Evolutionary conservation across 2,888 invertebrate species (phyloP), one percentile per base, ranked within the genome.

Genomic region (Trachelus tabidus): DNA sequence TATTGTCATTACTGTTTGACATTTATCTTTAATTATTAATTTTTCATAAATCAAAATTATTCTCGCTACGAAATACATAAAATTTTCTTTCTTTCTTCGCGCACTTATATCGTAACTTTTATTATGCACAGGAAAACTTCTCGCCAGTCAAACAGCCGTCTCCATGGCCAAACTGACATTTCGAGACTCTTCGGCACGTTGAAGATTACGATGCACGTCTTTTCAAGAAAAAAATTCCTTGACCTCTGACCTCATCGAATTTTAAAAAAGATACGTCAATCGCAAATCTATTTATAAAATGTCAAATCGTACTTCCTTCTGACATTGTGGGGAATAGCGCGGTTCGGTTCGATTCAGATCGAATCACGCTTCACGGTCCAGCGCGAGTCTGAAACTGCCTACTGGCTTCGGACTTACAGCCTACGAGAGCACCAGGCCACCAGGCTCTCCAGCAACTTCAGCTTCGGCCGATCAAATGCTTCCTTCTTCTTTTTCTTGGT

Each of bases 341-440:
- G 31, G 71, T 31, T 31, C 74, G 23, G 74, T 23, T 30, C 34
- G 74, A 74, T 74, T 30, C 37, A 68, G 78, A 73, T 79, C 83
- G 83, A 79, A 79, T 82, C 35, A 30, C 74, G 34, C 34, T 86
- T 85, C 88, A 86, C 89, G 89, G 87, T 87, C 86, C 88, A 88
- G 85, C 88, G 90, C 89, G 87, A 87, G 87, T 84, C 87, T 88
- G 88, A 88, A 89, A 90, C 90, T 90, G 89, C 80, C 87, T 84
- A 82, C 80, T 84, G 69, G 6, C 69, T 68, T 40, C 37, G 37
- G 76, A 69, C 30, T 69, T 34, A 35, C 77, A 56, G 56, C 56
- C 56, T 56, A 56, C 56, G 56, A 56, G 56, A 56, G 23, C 56
- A 56, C 56, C 56, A 56, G 56, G 23, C 56, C 56, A 56, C 56